These are phyloP conservation scores for Oceanites oceanicus DNA, from an alignment of 2,113 vertebrate species.

Conservation along the genomic window DNA sequence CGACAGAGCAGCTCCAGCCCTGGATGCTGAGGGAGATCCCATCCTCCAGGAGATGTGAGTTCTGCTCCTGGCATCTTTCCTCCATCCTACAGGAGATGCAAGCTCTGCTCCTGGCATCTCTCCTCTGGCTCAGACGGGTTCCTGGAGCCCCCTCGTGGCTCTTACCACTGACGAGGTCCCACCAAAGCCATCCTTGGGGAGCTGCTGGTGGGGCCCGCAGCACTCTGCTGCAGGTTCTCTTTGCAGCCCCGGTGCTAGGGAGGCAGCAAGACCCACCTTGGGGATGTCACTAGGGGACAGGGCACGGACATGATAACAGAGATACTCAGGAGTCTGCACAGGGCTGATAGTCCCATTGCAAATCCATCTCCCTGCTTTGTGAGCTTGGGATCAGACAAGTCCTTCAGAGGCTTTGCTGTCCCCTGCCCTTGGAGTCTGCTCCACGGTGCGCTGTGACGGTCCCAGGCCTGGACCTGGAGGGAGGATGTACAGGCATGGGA, in stretches of 20 bases:
- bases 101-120: not conserved
- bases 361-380: not conserved
- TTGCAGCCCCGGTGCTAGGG: not conserved
- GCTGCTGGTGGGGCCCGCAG: not conserved
- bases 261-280: not conserved
- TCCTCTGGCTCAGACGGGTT: not conserved
- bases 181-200: not conserved
- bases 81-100: not conserved
- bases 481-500: fast-evolving
- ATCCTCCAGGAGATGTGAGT: not conserved
- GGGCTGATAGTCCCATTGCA: not conserved
- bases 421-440: not conserved
- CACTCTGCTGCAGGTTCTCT: not conserved
- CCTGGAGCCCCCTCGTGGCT: conserved; percentile 67
- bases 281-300: not conserved
- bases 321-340: not conserved
- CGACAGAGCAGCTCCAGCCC: not conserved
- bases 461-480: not conserved
- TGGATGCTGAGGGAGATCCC: not conserved
- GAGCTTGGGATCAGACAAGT: not conserved
- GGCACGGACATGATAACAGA: not conserved
- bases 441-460: fast-evolving
- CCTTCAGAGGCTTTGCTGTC: not conserved
- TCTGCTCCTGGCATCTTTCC: not conserved
- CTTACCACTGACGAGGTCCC: not conserved